Percentiles rank a stretch among this genome's conserved stretches.
Evolutionary conservation across 2,797 vertebrate genomes (phyloP).

Genomic region (Telmatherina bonti): DNA sequence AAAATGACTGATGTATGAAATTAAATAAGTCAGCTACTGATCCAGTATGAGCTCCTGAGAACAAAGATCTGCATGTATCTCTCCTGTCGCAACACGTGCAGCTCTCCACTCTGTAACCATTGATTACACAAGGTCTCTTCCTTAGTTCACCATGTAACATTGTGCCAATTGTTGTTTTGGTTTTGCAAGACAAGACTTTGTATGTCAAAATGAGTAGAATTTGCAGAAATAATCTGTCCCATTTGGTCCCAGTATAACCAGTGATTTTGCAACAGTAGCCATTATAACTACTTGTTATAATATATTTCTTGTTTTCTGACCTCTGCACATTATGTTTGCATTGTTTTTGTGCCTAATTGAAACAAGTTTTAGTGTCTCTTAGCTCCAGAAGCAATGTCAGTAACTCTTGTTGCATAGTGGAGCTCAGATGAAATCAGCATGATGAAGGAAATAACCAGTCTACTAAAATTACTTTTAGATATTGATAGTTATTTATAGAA

Average conservation of each 20-base stretch:
- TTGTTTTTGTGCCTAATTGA: background rate
- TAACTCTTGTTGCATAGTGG: background rate
- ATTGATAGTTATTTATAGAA: constrained; percentile 3
- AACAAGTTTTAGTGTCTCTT: background rate
- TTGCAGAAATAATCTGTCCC: background rate
- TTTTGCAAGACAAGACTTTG: background rate
- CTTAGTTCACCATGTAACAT: constrained; percentile 7
- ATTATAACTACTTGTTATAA: background rate
- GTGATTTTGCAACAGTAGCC: constrained; percentile 1
- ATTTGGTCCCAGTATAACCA: background rate
- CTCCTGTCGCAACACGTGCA: background rate
- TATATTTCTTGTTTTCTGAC: background rate
- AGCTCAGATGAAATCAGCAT: background rate
- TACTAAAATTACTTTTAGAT: background rate
- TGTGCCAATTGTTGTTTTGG: background rate
- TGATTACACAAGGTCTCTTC: background rate
- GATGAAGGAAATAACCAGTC: too few relatives aligned
- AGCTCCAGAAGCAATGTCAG: background rate
- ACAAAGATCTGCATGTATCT: too few relatives aligned
- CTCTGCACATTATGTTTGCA: background rate
- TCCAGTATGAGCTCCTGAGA: background rate
- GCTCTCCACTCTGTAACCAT: background rate
- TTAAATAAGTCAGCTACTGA: background rate
- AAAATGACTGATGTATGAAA: background rate
- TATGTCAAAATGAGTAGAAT: background rate